Evolutionary conservation across 1,140 invertebrate species (phyloP).

Genomic region (Littorina saxatilis): DNA sequence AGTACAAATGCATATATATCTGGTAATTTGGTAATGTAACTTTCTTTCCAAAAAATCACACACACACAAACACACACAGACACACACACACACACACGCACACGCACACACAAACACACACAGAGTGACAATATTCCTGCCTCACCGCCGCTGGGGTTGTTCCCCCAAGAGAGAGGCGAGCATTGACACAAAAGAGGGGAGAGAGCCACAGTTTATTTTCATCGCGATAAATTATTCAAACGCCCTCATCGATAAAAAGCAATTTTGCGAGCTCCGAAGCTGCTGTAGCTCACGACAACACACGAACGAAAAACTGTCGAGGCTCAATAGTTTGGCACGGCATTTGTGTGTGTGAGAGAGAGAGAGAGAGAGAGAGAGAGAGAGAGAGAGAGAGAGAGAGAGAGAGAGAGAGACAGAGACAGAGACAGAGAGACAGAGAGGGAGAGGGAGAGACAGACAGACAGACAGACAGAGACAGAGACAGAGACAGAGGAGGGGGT

Average conservation of each 20-base stretch:
- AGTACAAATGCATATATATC: too few relatives aligned
- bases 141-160: background rate
- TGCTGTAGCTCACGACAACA: background rate
- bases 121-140: background rate
- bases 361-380: too few relatives aligned
- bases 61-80: background rate
- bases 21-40: too few relatives aligned
- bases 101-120: conserved; percentile 10
- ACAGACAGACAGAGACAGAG: background rate
- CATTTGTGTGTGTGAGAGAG: too few relatives aligned
- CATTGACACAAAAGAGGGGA: background rate
- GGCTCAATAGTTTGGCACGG: background rate
- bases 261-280: background rate
- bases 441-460: too few relatives aligned
- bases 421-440: too few relatives aligned
- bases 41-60: background rate
- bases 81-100: conserved; percentile 9
- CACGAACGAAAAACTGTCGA: background rate
- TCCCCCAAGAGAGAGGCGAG: background rate
- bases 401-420: too few relatives aligned
- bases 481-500: background rate
- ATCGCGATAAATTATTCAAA: conserved; percentile 22
- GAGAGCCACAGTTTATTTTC: conserved; percentile 21
- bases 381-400: too few relatives aligned
- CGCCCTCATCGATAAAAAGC: conserved; percentile 20